Conservation (phyloP, 2,888 invertebrate genomes). For the Drosophila pseudotakahashii region DNA sequence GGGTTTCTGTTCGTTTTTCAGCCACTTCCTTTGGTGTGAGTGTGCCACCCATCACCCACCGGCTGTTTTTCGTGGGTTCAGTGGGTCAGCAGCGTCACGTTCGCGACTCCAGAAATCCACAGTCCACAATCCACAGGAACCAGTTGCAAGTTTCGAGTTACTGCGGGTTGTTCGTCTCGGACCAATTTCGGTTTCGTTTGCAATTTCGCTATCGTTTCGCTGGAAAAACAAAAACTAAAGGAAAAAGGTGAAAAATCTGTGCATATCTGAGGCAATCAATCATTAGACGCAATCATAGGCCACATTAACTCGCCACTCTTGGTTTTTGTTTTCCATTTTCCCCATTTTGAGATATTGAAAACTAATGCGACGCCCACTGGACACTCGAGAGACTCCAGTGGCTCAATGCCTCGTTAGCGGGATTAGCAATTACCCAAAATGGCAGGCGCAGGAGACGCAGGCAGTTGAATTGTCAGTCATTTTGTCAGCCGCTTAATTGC, state of each 20-base stretch:
- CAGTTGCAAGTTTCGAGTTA: slow-evolving; percentile 48
- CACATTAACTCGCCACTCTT: slow-evolving; percentile 72
- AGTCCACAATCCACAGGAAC: slow-evolving; percentile 55
- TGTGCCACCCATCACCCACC: slow-evolving; percentile 58
- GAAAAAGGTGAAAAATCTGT: slow-evolving; percentile 14
- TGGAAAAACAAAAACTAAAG: not conserved
- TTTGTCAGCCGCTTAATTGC: slow-evolving; percentile 77
- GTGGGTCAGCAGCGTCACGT: slow-evolving; percentile 78
- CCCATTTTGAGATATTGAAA: slow-evolving; percentile 63
- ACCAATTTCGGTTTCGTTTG: slow-evolving; percentile 67
- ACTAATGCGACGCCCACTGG: slow-evolving; percentile 79
- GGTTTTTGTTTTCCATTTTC: slow-evolving; percentile 4
- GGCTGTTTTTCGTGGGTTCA: slow-evolving; percentile 59
- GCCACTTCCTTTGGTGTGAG: slow-evolving; percentile 14
- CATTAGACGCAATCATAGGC: slow-evolving; percentile 74
- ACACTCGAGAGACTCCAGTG: slow-evolving; percentile 32
- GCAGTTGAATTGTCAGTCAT: slow-evolving; percentile 73
- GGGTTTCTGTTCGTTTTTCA: not conserved
- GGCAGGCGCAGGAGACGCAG: slow-evolving; percentile 36
- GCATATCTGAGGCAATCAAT: slow-evolving; percentile 75
- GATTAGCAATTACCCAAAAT: slow-evolving; percentile 76
- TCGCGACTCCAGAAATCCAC: slow-evolving; percentile 50
- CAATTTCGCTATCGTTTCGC: slow-evolving; percentile 50
- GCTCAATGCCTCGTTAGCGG: slow-evolving; percentile 70
- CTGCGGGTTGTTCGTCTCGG: slow-evolving; percentile 36